Base-by-base conservation (phyloP, 2,797 vertebrate species). In the Arrhamphus sclerolepis region DNA sequence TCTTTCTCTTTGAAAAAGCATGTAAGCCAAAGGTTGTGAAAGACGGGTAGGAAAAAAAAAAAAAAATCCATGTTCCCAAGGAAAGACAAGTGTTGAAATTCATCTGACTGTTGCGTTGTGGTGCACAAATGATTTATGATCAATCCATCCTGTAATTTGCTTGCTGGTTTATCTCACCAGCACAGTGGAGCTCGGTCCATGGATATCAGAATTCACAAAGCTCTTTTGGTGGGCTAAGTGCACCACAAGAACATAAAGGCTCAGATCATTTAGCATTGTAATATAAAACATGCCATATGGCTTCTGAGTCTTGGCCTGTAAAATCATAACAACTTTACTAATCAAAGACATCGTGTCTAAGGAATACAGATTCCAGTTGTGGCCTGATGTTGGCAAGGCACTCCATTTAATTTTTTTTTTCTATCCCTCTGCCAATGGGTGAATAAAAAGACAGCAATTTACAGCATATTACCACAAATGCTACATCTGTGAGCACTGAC, bases 1-100 rank as follows among this genome's bases (percentile, higher is more conserved):
- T 69, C 59, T 53, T 78, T 76, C 72, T 72, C 74, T 86, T 83
- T 85, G 81, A 88, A 89, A 85, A 62, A 75, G 81, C 60, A 53
- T 83, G 72, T 68, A 78, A 91, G 85, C 88, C 83, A 66, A 84
- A 91, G 87, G 82, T 89, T 91, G 83, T 87, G 89, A 88, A 85
- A 82, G 83, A 84, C 78, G 80, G 61, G 67, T 49, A 62, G 31
- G 68, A 66, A 10, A 64, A 71, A 43, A 71, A 66, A 10, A 64
- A 71, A 43, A 71, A 73, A 68, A 80, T 60, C 28, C 48, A 62
- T 71, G 78, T 84, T 85, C 78, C 73, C 70, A 80, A 81, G 78
- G 75, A 86, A 80, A 81, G 70, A 88, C 84, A 89, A 89, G 86
- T 88, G 83, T 81, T 90, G 87, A 89, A 90, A 91, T 74, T 79